A percentile compares a stretch with the other conserved stretches of the same genome.
Conservation (phyloP, 2,113 vertebrate genomes). For the Hyperopisus bebe region DNA sequence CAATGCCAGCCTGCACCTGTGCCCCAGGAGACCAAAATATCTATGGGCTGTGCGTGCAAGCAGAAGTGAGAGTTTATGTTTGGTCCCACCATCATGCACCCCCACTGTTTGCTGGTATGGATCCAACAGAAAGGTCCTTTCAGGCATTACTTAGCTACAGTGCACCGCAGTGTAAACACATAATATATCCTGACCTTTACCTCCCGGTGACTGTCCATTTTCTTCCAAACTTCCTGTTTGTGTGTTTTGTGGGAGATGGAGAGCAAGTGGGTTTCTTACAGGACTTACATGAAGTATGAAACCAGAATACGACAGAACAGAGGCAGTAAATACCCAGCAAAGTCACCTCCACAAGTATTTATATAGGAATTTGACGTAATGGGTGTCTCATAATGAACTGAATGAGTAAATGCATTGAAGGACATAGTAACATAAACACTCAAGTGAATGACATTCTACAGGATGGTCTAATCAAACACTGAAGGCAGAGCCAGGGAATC, state of each 20-base stretch:
- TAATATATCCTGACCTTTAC: slow-evolving; percentile 26
- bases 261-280: neutral
- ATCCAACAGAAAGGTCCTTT: slow-evolving; percentile 16
- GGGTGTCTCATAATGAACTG: slow-evolving; percentile 13
- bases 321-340: slow-evolving; percentile 29
- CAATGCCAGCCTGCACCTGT: neutral
- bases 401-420: slow-evolving; percentile 20
- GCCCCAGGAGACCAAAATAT: neutral
- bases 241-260: slow-evolving; percentile 12
- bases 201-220: slow-evolving; percentile 22
- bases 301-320: slow-evolving; percentile 17
- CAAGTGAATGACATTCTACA: slow-evolving; percentile 32
- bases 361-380: slow-evolving; percentile 24
- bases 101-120: neutral
- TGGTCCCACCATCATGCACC: neutral
- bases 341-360: slow-evolving; percentile 29
- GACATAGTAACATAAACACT: slow-evolving; percentile 30
- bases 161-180: slow-evolving; percentile 29
- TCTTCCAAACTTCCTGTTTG: slow-evolving; percentile 31
- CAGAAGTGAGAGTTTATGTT: neutral
- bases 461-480: slow-evolving; percentile 20
- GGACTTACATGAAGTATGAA: slow-evolving; percentile 15
- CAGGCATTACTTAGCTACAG: slow-evolving; percentile 22
- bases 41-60: neutral
- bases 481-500: slow-evolving; percentile 8